These are phyloP conservation scores for Sebastolobus altivelis DNA, from an alignment of 2,797 vertebrate species.

Conservation along the genomic window DNA sequence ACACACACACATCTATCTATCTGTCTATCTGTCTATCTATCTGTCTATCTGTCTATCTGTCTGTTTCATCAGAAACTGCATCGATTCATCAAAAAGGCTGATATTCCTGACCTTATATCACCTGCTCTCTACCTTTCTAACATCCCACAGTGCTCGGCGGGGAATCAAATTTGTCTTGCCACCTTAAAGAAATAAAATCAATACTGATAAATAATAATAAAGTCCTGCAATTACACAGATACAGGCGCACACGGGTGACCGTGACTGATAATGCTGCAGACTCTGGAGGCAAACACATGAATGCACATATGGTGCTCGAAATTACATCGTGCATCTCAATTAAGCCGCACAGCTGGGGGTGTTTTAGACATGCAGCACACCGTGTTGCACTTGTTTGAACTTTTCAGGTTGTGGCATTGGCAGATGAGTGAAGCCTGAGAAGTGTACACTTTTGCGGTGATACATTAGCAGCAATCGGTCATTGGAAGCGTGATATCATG, in stretches of 20 bases:
- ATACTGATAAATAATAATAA: conserved; percentile 42
- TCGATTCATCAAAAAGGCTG: neutral
- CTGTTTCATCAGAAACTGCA: neutral
- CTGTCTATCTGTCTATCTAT: neutral
- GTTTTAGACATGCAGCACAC: conserved; percentile 16
- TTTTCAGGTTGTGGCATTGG: neutral
- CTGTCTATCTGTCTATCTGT: neutral
- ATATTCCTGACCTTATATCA: conserved; percentile 8
- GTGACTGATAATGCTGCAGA: conserved; percentile 35
- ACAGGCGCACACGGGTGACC: neutral
- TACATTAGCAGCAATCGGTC: conserved; percentile 11
- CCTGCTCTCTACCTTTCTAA: conserved; percentile 5
- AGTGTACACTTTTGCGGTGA: conserved; percentile 8
- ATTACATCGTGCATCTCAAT: conserved; percentile 62
- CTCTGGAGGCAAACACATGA: conserved; percentile 42
- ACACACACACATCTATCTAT: neutral
- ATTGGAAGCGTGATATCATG: conserved; percentile 8
- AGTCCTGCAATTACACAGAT: conserved; percentile 13
- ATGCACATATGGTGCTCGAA: conserved; percentile 52
- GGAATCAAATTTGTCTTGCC: conserved; percentile 23
- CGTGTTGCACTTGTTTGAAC: conserved; percentile 32
- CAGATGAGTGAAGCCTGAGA: conserved; percentile 26
- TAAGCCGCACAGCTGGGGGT: conserved; percentile 42
- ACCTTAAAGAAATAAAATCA: conserved; percentile 39
- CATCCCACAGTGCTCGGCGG: neutral